Evolutionary conservation across 2,113 vertebrate genomes (phyloP), one percentile per base, ranked within the genome.

Genomic region (Austrofundulus limnaeus): DNA sequence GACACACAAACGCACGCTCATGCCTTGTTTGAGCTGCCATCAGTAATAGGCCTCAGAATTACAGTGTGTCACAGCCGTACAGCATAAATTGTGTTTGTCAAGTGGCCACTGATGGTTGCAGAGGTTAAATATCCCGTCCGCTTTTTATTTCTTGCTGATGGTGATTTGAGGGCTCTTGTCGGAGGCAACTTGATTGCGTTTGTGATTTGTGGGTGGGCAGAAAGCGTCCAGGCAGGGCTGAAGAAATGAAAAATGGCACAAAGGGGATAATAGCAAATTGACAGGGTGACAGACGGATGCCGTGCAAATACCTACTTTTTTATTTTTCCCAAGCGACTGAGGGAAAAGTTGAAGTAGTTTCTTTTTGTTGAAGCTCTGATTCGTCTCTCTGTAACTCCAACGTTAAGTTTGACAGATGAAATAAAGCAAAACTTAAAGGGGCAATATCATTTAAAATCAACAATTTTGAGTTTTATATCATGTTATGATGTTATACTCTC

Each of bases 81-180:
- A 66, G 51, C 73, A 68, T 58, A 25, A 41, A 66, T 64, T 60
- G 49, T 67, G 73, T 75, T 53, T 85, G 76, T 82, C 13, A 64
- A 81, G 81, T 66, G 79, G 71, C 57, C 75, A 79, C 80, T 75
- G 86, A 86, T 83, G 78, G 80, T 83, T 78, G 64, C 77, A 83
- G 61, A 87, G 88, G 84, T 85, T 91, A 87, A 89, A 88, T 72
- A 78, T 84, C 70, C 65, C 21, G 47, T 77, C 60, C 46, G 17
- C 67, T 74, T 72, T 79, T 81, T 81, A n/a, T 77, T 19, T 2
- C 28, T 54, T 19, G 31, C 67, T 49, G 24, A 57, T 19, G 57
- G 78, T 89, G 91, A 92, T 90, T 91, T 42, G 78, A 91, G 89
- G 66, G 80, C 79, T 51, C 88, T 91, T 58, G 65, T 73, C 63